Evolutionary conservation across 1,140 invertebrate species (phyloP).

Genomic region (Dendroctonus valens): DNA sequence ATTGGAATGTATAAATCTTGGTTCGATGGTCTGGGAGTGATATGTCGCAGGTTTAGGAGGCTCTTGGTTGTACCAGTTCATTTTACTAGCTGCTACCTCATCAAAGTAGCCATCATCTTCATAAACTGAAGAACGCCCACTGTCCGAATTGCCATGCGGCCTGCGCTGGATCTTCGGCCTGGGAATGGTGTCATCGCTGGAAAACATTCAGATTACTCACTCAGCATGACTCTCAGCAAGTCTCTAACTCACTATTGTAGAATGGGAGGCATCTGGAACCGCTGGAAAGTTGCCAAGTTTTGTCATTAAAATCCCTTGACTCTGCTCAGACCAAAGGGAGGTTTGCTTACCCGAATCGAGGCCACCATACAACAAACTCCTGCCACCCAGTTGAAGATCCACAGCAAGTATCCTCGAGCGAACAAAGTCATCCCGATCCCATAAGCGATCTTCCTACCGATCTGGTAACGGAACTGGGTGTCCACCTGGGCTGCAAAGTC

Average conservation of each 20-base stretch:
- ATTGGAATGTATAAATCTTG: background rate
- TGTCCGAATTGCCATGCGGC: no score
- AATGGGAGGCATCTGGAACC: slow-evolving; percentile 2
- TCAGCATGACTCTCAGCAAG: no score
- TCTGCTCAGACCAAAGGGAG: no score
- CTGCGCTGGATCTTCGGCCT: slow-evolving; percentile 1
- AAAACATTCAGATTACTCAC: background rate
- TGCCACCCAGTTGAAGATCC: slow-evolving; percentile 7
- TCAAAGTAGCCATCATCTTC: no score
- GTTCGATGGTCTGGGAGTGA: background rate
- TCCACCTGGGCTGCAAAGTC: slow-evolving; percentile 4
- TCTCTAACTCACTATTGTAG: slow-evolving; percentile 6
- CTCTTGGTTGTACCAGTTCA: slow-evolving; percentile 2
- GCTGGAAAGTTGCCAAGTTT: background rate
- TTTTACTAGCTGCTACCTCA: no score
- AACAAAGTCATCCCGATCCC: background rate
- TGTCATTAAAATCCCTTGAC: background rate
- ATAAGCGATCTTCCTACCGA: slow-evolving; percentile 6
- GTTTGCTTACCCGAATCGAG: background rate
- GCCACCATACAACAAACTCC: background rate
- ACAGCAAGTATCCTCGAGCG: slow-evolving; percentile 2
- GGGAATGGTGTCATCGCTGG: slow-evolving; percentile 1
- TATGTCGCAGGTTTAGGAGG: background rate
- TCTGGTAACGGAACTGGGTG: background rate
- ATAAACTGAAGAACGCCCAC: no score